Evolutionary conservation across 2,797 vertebrate species (phyloP), one percentile per base, ranked within the genome.

Genomic region (Gambusia yucatana): DNA sequence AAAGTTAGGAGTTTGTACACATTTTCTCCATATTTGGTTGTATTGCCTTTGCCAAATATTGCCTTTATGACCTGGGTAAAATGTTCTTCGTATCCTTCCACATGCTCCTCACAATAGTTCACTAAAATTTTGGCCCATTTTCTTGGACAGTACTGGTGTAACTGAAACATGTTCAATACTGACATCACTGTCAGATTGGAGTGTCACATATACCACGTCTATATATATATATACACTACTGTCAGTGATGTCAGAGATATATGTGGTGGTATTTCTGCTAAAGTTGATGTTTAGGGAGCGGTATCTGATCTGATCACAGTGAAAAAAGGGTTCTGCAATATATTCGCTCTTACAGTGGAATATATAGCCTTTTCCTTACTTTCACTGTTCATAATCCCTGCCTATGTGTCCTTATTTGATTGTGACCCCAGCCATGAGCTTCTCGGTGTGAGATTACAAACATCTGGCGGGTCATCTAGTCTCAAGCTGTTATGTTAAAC

Each of bases 391-490:
- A 90, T 94, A 95, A 94, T 95, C 93, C 91, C 73, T 65, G 89
- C 76, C 82, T 83, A 80, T 89, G 79, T 88, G 87, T 90, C 82
- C 85, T 91, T 90, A 94, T 94, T 93, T 93, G 92, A 92, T 92
- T 86, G 86, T 75, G 50, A 84, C 52, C 87, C 79, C 73, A 76
- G 87, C 88, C 87, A 90, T 86, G 87, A 84, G 91, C 91, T 89
- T 85, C 88, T 88, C 82, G n/a, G 88, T 92, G 86, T 92, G 92
- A 93, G 93, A 94, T 94, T 94, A 94, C 89, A 90, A 94, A 95
- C 93, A 93, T 94, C 94, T 94, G 94, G 91, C 84, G 39, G 86
- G 91, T 93, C 91, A 93, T 94, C 90, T 86, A 87, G 92, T 85
- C 87, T 88, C 91, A 94, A 94, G 90, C 93, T 93, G 93, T 92